Percentiles rank a stretch among this genome's conserved stretches.
These are phyloP conservation scores for Pluvianellus socialis DNA, from an alignment of 2,113 vertebrate species.

Conservation along the genomic window DNA sequence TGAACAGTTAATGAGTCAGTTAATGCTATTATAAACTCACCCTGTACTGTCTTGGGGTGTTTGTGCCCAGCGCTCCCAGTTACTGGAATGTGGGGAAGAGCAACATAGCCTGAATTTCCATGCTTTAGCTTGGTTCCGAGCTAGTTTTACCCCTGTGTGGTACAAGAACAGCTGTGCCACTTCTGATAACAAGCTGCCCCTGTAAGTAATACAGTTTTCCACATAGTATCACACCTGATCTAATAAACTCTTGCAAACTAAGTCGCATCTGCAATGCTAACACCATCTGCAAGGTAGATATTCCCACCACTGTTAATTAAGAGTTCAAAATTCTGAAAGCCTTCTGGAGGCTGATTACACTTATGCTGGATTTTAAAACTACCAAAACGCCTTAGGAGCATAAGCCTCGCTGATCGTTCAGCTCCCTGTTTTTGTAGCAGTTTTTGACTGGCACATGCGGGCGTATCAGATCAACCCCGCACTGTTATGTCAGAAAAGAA, in stretches of 20 bases:
- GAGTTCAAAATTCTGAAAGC: conserved; percentile 6
- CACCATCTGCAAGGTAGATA: background rate
- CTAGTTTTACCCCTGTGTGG: background rate
- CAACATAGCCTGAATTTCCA: background rate
- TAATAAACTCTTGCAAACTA: background rate
- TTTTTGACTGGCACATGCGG: conserved; percentile 19
- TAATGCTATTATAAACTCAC: background rate
- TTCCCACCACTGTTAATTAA: conserved; percentile 7
- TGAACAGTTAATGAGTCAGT: background rate
- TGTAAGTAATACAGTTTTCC: background rate
- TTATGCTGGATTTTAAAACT: conserved; percentile 2
- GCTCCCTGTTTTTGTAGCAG: background rate
- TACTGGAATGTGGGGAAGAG: background rate
- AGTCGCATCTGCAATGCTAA: background rate
- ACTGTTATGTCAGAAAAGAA: conserved; percentile 38
- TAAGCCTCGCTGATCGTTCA: conserved; percentile 14
- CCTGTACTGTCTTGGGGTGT: background rate
- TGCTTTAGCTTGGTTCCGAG: background rate
- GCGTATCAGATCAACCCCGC: conserved; percentile 7
- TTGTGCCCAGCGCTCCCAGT: background rate
- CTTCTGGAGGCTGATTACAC: background rate
- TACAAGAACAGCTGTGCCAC: rapidly evolving
- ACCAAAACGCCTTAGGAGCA: conserved; percentile 1
- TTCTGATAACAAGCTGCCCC: background rate
- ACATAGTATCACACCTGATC: background rate